Base-by-base conservation (phyloP, 1,140 invertebrate genomes). In the Plodia interpunctella region DNA sequence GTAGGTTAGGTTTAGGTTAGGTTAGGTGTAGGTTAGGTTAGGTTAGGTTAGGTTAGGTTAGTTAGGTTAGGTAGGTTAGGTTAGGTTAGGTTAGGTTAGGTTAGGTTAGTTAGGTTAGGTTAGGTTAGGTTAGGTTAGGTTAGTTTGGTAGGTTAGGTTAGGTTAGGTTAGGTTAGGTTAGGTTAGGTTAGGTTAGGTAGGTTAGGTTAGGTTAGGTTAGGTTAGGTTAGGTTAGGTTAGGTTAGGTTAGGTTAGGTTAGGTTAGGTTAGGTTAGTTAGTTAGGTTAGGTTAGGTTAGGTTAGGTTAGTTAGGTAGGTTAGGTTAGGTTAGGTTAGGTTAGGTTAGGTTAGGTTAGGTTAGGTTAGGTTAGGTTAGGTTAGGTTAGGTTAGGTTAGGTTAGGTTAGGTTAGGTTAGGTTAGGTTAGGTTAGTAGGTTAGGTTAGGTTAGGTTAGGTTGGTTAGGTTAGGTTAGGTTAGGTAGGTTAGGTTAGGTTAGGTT, bases 401-500 rank as follows among this genome's bases (percentile, higher is more conserved):
- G 62, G 65, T 68, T 63, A 63, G 61, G 59, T 60, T 54, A 60
- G 59, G 59, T 60, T 58, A 58, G 57, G 56, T 57, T 55, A n/a
- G 2, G 51, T 55, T 63, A 50, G 30, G 20, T 49, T 49, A 30
- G 57, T n/a, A 49, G 35, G 55, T 56, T 63, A 49, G 49, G 49
- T 49, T 49, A 50, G 44, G 56, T 49, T 57, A 57, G 38, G 38
- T 57, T 57, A 49, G 56, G 44, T 49, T 49, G 50, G 38, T 19
- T 49, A 50, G 51, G 53, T 57, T 53, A 57, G 44, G 51, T 53
- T 56, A 49, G 60, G 60, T 62, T 62, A 62, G 60, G 60, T 58
- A 53, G 53, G 67, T 65, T 67, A 65, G 66, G 71, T 69, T 78
- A 69, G 72, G 74, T 77, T 77, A 72, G 68, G 72, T 77, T 75